Conservation (phyloP, 2,888 invertebrate genomes). For the Cryptus viduatorius region DNA sequence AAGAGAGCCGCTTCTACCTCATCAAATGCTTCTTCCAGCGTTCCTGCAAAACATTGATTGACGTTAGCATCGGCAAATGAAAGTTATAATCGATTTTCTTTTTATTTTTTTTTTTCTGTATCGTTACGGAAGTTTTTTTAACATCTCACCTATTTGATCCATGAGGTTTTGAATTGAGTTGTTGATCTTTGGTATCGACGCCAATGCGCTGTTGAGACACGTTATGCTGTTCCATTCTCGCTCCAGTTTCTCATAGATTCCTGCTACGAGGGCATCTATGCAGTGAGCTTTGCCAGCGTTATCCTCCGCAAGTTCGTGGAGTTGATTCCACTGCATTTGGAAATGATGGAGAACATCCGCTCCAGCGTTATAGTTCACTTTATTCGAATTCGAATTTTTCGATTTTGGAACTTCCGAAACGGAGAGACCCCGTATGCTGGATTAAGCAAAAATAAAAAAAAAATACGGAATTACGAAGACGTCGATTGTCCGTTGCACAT, state of each 20-base stretch:
- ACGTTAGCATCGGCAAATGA: not conserved
- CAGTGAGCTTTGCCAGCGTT: slow-evolving; percentile 88
- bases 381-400: slow-evolving; percentile 71
- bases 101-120: not conserved
- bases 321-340: slow-evolving; percentile 90
- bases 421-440: slow-evolving; percentile 81
- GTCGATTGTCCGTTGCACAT: not conserved
- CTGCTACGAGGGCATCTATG: slow-evolving; percentile 85
- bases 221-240: slow-evolving; percentile 84
- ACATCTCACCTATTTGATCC: slow-evolving; percentile 84
- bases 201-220: slow-evolving; percentile 83
- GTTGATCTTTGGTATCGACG: slow-evolving; percentile 85
- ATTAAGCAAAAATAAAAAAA: slow-evolving; percentile 42
- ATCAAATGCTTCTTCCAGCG: slow-evolving; percentile 87
- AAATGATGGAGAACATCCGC: slow-evolving; percentile 90
- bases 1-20: slow-evolving; percentile 89
- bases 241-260: slow-evolving; percentile 83
- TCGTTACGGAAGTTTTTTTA: not conserved
- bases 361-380: slow-evolving; percentile 88
- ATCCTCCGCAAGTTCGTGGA: slow-evolving; percentile 89
- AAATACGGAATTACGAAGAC: slow-evolving; percentile 32
- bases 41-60: slow-evolving; percentile 76
- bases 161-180: slow-evolving; percentile 85
- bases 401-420: slow-evolving; percentile 75
- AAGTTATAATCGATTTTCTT: not conserved